Evolutionary conservation across 1,140 invertebrate genomes (phyloP).

Genomic region (Lineus longissimus): DNA sequence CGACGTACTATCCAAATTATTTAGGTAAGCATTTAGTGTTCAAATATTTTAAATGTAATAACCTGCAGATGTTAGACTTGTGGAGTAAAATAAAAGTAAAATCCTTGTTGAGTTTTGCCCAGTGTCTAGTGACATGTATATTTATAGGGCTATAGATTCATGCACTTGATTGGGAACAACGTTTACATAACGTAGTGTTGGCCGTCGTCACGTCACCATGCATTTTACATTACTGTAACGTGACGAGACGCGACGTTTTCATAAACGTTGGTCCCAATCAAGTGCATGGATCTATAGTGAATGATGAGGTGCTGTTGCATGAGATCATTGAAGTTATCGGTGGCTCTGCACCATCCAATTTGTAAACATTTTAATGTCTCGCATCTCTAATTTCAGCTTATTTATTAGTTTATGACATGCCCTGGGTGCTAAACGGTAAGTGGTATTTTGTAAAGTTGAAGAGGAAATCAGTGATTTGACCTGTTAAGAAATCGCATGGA

Average conservation of each 20-base stretch:
- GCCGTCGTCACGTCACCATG: no score
- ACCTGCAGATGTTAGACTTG: not conserved
- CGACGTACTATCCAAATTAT: conserved; percentile 76
- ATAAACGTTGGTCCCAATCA: no score
- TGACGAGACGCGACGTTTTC: no score
- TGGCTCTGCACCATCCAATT: no score
- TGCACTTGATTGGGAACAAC: no score
- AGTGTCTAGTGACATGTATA: not conserved
- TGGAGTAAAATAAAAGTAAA: not conserved
- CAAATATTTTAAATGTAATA: not conserved
- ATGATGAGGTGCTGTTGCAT: no score
- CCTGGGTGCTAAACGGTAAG: conserved; percentile 85
- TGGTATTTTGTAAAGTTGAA: conserved; percentile 10
- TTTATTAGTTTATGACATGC: conserved; percentile 89
- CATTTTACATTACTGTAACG: no score
- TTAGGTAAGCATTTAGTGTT: conserved; percentile 51
- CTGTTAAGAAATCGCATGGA: no score
- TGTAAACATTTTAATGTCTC: no score
- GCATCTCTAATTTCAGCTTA: conserved; percentile 87
- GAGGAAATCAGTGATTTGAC: not conserved
- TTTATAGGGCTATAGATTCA: not conserved
- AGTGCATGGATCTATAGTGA: no score
- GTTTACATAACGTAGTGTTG: no score
- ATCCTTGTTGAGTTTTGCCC: not conserved
- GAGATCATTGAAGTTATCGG: no score